These are phyloP conservation scores for Neodontobutis hainanensis DNA, from an alignment of 2,113 vertebrate species.

Conservation along the genomic window DNA sequence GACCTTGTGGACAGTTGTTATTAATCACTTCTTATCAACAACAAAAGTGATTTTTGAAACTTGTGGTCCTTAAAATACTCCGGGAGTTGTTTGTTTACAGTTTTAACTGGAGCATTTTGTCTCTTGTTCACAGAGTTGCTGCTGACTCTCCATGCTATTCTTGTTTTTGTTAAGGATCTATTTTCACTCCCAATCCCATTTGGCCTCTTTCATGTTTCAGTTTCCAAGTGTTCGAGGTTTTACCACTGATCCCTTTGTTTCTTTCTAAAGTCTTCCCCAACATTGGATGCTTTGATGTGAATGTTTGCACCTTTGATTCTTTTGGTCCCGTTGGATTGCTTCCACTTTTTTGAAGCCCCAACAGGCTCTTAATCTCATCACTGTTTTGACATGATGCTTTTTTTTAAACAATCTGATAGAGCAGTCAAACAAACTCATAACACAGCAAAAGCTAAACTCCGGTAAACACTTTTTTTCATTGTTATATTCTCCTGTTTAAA, in stretches of 20 bases:
- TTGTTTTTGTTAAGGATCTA: not conserved
- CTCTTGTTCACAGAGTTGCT: slow-evolving; percentile 20
- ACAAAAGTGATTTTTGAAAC: slow-evolving; percentile 6
- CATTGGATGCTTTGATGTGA: slow-evolving; percentile 22
- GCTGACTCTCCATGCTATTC: slow-evolving; percentile 17
- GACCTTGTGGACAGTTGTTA: not conserved
- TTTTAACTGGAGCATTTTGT: not conserved
- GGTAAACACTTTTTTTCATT: too few relatives aligned
- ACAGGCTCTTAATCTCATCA: too few relatives aligned
- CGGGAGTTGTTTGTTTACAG: not conserved
- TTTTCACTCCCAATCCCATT: slow-evolving; percentile 23
- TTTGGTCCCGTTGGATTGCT: slow-evolving; percentile 19
- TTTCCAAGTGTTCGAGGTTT: slow-evolving; percentile 6
- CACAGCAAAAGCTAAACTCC: too few relatives aligned
- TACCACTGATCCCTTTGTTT: slow-evolving; percentile 16
- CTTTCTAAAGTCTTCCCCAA: slow-evolving; percentile 11
- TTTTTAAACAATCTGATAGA: too few relatives aligned
- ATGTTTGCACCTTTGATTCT: slow-evolving; percentile 7
- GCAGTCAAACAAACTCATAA: too few relatives aligned
- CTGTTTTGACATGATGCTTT: too few relatives aligned
- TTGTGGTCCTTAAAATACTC: slow-evolving; percentile 18
- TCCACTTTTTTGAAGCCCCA: slow-evolving; percentile 8
- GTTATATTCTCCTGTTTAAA: too few relatives aligned
- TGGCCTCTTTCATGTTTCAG: slow-evolving; percentile 33
- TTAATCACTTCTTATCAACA: slow-evolving; percentile 9